Base-by-base conservation (phyloP, 2,113 vertebrate genomes). In the Toxotes jaculatrix region DNA sequence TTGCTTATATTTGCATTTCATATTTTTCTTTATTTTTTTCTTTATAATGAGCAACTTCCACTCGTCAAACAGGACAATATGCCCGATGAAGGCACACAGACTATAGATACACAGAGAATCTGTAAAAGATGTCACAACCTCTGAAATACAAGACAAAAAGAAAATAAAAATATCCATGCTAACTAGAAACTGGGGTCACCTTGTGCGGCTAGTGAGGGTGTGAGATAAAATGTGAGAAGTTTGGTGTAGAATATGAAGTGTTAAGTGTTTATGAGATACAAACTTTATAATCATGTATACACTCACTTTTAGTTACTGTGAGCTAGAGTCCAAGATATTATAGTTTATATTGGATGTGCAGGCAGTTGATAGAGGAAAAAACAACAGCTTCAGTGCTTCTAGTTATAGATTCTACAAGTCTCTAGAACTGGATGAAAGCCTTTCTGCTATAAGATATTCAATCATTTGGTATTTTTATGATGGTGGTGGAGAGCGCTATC, bases 181-280 rank as follows among this genome's bases (percentile, higher is more conserved):
- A 23, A 59, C 57, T 59, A 61, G 16, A 68, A 53, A 16, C 0
- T 74, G 19, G 43, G 19, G n/a, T 49, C 75, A 40, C 65, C 42
- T 51, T 53, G n/a, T 19, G 31, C 13, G 14, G 40, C 42, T 11
- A 31, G 31, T 38, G 38, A 36, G 19, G 34, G 6, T 34, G 38
- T 43, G 51, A 45, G 5, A 43, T 32, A 66, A 5, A 74, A 56
- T 55, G 59, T 59, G 69, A 56, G 36, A 69, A 11, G 43, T 55
- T 53, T 38, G 38, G 47, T 56, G 77, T 12, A 13, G 45, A 63
- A 38, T 53, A 40, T 55, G 7, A 2, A 9, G 47, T 57, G 19
- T 23, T 4, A 55, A n/a, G 51, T 4, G 23, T 40, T 56, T 36
- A 55, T 19, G 34, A 16, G 42, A 31, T 34, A 53, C 34, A n/a